Base-by-base conservation (phyloP, 2,113 vertebrate species). In the Nerophis lumbriciformis region DNA sequence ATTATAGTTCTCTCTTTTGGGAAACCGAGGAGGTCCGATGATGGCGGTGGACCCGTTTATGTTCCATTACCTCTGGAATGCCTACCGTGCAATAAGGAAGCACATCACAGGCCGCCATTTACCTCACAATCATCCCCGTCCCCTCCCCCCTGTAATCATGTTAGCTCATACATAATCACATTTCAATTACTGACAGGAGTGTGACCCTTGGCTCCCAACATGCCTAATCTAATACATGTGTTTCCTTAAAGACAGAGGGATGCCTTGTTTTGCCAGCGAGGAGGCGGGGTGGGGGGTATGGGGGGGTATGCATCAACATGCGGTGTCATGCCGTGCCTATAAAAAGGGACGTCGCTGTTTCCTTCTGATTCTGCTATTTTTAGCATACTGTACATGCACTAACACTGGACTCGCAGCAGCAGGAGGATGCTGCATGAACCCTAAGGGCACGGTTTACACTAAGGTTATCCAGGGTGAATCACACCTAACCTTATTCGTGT, bases 131-230 rank as follows among this genome's bases (percentile, higher is more conserved):
- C 81, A 19, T 19, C 19, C 19, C 19, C 19, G 19, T 19, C 47
- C 68, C 78, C 72, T 69, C 71, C 68, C 73, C 74, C 74, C 87
- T 80, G 78, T 89, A 87, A 89, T 88, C 87, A 86, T 65, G 87
- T 88, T 88, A 91, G 86, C 86, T 89, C 87, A 81, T 88, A 80
- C 83, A 87, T 85, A 89, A 90, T 87, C 79, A 21, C 80, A 89
- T 88, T 89, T 88, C 85, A 88, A 90, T 89, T 89, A 89, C 84
- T 87, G 85, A 89, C 87, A 88, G 82, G 83, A 88, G 81, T 83
- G 83, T 87, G 87, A 90, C 88, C 85, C 79, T 73, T 76, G 73
- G 84, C 80, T 86, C 85, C 75, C 71, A 81, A 84, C 83, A 68
- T 63, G 64, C 68, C 81, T 88, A 90, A 91, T 90, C 82, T 83